Conservation (phyloP, 2,888 invertebrate species). For the Folsomia candida region DNA sequence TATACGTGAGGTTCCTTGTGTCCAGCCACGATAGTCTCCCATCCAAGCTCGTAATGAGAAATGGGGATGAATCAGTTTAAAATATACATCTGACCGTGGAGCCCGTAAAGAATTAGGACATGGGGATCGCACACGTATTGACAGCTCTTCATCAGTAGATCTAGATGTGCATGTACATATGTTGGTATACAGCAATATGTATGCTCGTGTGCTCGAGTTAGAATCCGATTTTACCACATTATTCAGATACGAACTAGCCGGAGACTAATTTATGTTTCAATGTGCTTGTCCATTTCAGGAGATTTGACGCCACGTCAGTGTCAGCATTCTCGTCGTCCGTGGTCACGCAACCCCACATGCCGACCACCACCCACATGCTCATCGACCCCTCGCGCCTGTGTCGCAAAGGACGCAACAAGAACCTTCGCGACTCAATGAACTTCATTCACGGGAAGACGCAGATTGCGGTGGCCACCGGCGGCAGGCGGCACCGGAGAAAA, state of each 20-base stretch:
- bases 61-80: constrained; percentile 1
- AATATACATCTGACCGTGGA: background rate
- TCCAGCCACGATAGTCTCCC: background rate
- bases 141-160: no score
- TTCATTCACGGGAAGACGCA: constrained; percentile 28
- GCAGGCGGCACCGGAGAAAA: constrained; percentile 41
- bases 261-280: no score
- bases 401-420: constrained; percentile 70
- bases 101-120: constrained; percentile 12
- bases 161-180: no score
- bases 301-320: background rate
- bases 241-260: background rate
- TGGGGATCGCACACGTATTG: constrained; percentile 36
- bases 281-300: background rate
- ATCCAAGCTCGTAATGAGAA: background rate
- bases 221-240: background rate
- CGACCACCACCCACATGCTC: constrained; percentile 69
- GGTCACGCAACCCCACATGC: background rate
- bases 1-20: no score
- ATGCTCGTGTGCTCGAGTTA: background rate
- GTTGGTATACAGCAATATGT: no score
- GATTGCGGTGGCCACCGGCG: background rate
- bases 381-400: constrained; percentile 86
- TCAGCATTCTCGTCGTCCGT: constrained; percentile 12
- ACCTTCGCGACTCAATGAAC: constrained; percentile 43